Conservation (phyloP, 2,797 vertebrate species). For the Morelia viridis region DNA sequence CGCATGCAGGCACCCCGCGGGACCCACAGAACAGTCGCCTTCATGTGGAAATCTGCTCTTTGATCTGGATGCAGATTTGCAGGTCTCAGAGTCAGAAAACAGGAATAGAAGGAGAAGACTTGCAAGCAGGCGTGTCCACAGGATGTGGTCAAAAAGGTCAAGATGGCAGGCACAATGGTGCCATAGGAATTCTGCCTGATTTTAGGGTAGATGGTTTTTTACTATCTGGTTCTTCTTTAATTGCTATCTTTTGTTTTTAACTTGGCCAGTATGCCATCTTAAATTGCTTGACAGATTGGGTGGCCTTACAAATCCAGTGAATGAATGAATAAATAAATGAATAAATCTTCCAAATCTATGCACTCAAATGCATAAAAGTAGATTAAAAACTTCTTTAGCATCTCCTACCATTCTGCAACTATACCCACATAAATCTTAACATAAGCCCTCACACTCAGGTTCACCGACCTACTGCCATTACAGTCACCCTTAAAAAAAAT, state of each 20-base stretch:
- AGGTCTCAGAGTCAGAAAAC: no score
- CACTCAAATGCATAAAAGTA: neutral
- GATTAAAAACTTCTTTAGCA: neutral
- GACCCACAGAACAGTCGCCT: neutral
- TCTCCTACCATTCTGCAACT: neutral
- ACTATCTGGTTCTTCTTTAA: neutral
- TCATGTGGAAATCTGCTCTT: neutral
- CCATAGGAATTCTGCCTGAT: no score
- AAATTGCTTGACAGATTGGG: neutral
- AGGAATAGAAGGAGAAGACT: no score
- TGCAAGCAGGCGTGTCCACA: no score
- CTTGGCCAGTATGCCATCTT: neutral
- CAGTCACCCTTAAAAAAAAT: neutral
- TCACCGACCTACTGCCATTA: neutral
- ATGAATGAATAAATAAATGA: neutral
- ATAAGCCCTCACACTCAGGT: neutral
- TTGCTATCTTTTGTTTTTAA: neutral
- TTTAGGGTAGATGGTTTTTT: neutral
- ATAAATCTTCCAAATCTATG: neutral
- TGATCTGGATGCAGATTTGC: neutral
- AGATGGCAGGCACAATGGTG: no score
- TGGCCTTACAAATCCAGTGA: neutral
- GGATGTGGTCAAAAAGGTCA: no score
- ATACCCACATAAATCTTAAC: neutral
- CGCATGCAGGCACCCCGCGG: constrained; percentile 13